phyloP scores from a whole-genome alignment of 2,113 vertebrate species.

The Antigone vipio region DNA sequence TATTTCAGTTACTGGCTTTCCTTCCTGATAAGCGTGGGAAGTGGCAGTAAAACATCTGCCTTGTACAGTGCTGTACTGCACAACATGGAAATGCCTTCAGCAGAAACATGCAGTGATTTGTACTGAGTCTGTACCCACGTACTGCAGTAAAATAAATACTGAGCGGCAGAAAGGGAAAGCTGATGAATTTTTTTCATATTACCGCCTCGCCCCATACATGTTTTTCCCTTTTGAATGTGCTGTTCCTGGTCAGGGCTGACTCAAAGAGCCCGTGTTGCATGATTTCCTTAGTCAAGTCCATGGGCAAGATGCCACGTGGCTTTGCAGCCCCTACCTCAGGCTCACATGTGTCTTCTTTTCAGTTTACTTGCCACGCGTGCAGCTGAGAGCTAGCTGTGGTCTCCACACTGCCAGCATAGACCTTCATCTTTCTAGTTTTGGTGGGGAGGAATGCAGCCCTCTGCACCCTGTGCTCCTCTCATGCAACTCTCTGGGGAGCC shows the following conservation, averaged over 20 bases:
- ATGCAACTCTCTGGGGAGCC: background rate
- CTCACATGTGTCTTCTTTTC: background rate
- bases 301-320: rapidly evolving
- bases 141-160: background rate
- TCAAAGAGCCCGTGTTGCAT: background rate
- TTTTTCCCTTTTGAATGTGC: background rate
- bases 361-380: background rate
- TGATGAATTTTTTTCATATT: background rate
- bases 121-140: background rate
- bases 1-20: background rate
- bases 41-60: background rate
- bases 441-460: background rate
- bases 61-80: background rate
- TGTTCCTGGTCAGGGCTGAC: background rate
- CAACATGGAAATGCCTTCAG: background rate
- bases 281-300: background rate
- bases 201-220: too few relatives aligned
- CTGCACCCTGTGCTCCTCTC: rapidly evolving
- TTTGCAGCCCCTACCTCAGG: background rate
- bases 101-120: background rate
- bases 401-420: background rate
- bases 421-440: background rate
- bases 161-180: background rate
- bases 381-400: background rate
- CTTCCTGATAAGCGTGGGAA: background rate